Base-by-base conservation (phyloP, 2,797 vertebrate species). In the Halcyon chelicuti region DNA sequence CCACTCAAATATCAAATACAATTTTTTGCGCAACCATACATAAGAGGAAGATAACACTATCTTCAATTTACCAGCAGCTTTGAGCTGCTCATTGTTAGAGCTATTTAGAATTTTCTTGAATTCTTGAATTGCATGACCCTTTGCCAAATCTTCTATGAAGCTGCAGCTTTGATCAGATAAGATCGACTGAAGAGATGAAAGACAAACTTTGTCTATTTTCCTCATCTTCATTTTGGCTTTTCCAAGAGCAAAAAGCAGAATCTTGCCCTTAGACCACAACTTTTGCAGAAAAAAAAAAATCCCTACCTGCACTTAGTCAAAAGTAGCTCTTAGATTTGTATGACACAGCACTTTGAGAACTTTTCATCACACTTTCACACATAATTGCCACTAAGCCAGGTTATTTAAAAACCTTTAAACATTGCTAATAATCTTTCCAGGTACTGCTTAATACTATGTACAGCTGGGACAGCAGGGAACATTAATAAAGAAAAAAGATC, bases 151-250 rank as follows among this genome's bases (percentile, higher is more conserved):
- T 87, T 94, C 72, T 33, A 72, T 7, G 7, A 93, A 78, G 55
- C 44, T 93, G n/a, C 31, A 83, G n/a, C 78, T 96, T 92, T 94
- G 78, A 92, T 90, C 74, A 88, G 74, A 88, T 22, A 77, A 65
- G n/a, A 92, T 26, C 4, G 2, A 80, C 47, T 62, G 78, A 94
- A 77, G 73, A 92, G 62, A 94, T 78, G 33, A 95, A 97, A 95
- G 68, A 74, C 25, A 76, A 90, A 91, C 37, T 85, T 79, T 12
- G 65, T 40, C 31, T 82, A 14, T 87, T 91, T 93, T 86, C 55
- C 31, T 66, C 14, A 54, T 79, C 55, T 73, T 93, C n/a, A 83
- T 93, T 94, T 94, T 73, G 21, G 76, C 66, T 93, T 94, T 86
- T 70, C 39, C 47, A 61, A 73, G 44, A 66, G 51, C 8, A 90